Percentiles rank a stretch among this genome's conserved stretches.
These are phyloP conservation scores for Patella depressa DNA, from an alignment of 2,888 invertebrate genomes.

Conservation along the genomic window DNA sequence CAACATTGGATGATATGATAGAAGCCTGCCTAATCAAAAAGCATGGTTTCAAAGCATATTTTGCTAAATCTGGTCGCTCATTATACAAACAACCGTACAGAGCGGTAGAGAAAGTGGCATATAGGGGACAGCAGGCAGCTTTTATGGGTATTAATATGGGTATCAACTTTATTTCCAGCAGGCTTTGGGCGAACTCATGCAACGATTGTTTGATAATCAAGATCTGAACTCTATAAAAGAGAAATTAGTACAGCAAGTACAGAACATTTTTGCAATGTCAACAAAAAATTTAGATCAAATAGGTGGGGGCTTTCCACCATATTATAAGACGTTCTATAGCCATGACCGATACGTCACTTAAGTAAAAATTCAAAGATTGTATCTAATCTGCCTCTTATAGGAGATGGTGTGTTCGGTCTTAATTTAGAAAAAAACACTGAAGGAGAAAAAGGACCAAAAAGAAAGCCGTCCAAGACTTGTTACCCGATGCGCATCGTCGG, in stretches of 20 bases:
- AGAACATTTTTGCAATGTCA: neutral
- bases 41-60: too few species aligned
- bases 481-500: slow-evolving; percentile 21
- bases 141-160: too few species aligned
- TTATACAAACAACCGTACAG: too few species aligned
- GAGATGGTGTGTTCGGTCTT: slow-evolving; percentile 30
- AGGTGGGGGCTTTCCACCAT: neutral
- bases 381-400: neutral
- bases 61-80: too few species aligned
- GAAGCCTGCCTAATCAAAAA: too few species aligned
- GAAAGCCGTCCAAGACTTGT: slow-evolving; percentile 24
- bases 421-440: slow-evolving; percentile 28
- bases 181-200: neutral
- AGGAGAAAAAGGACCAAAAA: slow-evolving; percentile 37
- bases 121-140: too few species aligned
- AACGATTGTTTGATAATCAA: neutral
- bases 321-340: neutral
- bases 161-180: neutral
- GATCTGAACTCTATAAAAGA: neutral
- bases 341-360: neutral
- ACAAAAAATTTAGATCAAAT: neutral
- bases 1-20: too few species aligned
- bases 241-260: neutral
- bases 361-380: neutral
- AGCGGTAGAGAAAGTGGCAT: too few species aligned